Evolutionary conservation across 2,113 vertebrate species (phyloP).

Genomic region (Saimiri boliviensis): DNA sequence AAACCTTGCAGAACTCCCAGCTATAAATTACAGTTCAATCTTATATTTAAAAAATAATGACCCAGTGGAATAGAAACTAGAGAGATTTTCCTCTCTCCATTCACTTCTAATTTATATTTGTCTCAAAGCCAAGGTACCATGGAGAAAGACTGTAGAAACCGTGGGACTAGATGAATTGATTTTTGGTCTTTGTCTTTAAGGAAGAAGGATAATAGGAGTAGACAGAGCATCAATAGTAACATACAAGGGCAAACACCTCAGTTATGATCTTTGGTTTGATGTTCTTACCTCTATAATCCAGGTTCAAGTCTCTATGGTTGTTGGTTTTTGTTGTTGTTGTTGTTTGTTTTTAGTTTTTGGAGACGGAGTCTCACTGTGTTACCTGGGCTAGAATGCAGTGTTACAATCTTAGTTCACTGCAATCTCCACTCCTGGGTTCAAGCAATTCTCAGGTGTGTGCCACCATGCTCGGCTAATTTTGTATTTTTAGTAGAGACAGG

Average conservation of each 20-base stretch:
- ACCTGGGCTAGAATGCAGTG: too few species aligned
- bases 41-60: constrained; percentile 56
- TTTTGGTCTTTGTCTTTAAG: constrained; percentile 1
- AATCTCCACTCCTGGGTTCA: too few species aligned
- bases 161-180: background rate
- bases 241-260: background rate
- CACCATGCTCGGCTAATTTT: too few species aligned
- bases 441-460: too few species aligned
- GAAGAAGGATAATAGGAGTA: background rate
- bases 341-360: too few species aligned
- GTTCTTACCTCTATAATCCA: background rate
- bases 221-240: background rate
- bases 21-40: constrained; percentile 4
- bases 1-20: background rate
- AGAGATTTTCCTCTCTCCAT: background rate
- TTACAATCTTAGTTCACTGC: too few species aligned
- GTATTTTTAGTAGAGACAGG: too few species aligned
- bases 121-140: background rate
- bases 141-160: background rate
- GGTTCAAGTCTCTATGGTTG: background rate
- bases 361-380: too few species aligned
- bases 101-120: constrained; percentile 43
- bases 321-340: background rate
- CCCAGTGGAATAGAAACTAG: background rate
- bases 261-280: background rate